Percentiles rank a stretch among this genome's conserved stretches.
Conservation (phyloP, 1,140 invertebrate species). For the Tenebrio molitor region DNA sequence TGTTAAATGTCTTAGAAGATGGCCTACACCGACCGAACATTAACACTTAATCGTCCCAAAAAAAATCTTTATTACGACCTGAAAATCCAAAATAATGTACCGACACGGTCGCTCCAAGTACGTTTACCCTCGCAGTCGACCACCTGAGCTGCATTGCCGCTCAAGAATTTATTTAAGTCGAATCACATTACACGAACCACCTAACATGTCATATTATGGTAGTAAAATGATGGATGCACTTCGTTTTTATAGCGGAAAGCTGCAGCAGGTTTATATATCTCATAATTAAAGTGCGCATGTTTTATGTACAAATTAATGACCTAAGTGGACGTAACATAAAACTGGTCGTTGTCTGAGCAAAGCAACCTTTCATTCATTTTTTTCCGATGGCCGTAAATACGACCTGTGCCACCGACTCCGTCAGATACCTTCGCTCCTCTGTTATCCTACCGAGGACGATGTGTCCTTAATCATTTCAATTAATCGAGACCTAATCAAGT, state of each 20-base stretch:
- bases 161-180: constrained; percentile 16
- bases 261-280: constrained; percentile 51
- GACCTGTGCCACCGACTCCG: no score
- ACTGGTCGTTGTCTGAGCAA: constrained; percentile 17
- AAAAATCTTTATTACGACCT: neutral
- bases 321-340: constrained; percentile 38
- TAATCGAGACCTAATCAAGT: no score
- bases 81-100: neutral
- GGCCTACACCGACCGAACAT: no score
- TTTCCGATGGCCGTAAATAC: no score
- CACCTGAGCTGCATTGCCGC: neutral
- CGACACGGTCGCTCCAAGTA: neutral
- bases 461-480: no score
- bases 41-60: neutral
- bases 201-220: constrained; percentile 51
- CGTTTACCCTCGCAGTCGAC: neutral
- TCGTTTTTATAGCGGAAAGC: constrained; percentile 51
- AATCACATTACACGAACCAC: constrained; percentile 56
- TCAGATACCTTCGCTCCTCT: no score
- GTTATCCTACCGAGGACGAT: no score
- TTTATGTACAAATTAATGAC: constrained; percentile 54
- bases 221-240: constrained; percentile 54
- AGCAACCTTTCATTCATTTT: constrained; percentile 33
- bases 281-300: constrained; percentile 54
- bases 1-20: no score